Evolutionary conservation across 53 echinoderm and acorn worm genomes (phyloP), one percentile per base, ranked within the genome.

Genomic region (Patiria pectinifera): DNA sequence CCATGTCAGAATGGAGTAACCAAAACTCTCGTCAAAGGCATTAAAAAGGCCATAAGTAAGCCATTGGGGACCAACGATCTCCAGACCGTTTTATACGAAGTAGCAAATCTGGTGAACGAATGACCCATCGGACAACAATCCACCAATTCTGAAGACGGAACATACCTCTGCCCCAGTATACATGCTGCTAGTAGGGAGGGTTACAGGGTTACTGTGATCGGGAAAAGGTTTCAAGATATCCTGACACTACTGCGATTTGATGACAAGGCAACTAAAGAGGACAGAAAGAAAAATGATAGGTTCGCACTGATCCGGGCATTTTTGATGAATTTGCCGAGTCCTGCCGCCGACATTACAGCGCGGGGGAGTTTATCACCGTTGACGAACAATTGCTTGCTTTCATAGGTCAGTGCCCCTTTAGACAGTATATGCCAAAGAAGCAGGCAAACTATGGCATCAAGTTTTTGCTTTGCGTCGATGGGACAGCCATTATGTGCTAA

Each of bases 361-460:
- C 78, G 3, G 58, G 77, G 18, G 89, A 76, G 45, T 24, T 6
- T 7, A 15, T 83, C 10, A 83, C 91, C 11, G 45, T 83, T 24
- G 83, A 72, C 18, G 83, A 83, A 60, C 71, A 86, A 48, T 48
- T 86, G 14, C 71, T 86, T 14, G 9, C 24, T 13, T 83, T 91
- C 43, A 25, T 75, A 12, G 82, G 91, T 6, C n/a, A 82, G 16
- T 91, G 91, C 35, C 72, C 83, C 22, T 83, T 91, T n/a, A 26
- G 83, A 2, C 83, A 83, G n/a, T 91, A 59, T 16, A 74, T 83
- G 75, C 91, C 91, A 23, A n/a, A 22, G 58, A 91, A 91, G 82
- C 91, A 83, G 11, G 91, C 74, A 18, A 83, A 69, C 15, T 83
- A 83, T 83, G 71, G 91, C 53, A 53, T 91, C 21, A 83, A 70